Percentiles rank a stretch among this genome's conserved stretches.
Conservation (phyloP, 1,140 invertebrate genomes). For the Drosophila kanapiae region DNA sequence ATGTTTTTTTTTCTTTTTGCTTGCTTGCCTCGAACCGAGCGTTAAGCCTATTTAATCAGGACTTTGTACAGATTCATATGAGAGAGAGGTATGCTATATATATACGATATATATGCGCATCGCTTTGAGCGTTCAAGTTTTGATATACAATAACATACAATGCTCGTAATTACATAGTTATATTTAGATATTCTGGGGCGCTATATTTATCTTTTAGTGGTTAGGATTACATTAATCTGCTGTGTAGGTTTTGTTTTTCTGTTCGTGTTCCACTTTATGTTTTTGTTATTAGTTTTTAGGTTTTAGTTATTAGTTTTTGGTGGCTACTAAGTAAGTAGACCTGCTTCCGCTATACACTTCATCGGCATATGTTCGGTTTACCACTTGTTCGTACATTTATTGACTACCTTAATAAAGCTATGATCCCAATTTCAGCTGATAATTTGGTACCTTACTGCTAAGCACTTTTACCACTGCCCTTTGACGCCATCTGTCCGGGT, state of each 20-base stretch:
- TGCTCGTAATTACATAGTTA: conserved; percentile 34
- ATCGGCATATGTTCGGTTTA: conserved; percentile 22
- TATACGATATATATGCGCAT: conserved; percentile 54
- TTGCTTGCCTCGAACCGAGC: conserved; percentile 34
- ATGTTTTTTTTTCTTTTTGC: conserved; percentile 13
- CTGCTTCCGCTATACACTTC: conserved; percentile 38
- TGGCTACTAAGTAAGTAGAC: conserved; percentile 45
- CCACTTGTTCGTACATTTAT: conserved; percentile 66
- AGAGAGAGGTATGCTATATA: conserved; percentile 38
- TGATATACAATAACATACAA: conserved; percentile 54
- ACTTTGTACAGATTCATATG: conserved; percentile 42
- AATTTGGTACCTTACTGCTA: conserved; percentile 86
- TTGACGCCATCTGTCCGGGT: conserved; percentile 22
- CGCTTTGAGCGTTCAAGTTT: conserved; percentile 74
- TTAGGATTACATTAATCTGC: conserved; percentile 44
- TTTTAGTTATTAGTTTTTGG: conserved; percentile 15
- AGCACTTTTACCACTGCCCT: conserved; percentile 85
- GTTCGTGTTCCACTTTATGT: conserved; percentile 6
- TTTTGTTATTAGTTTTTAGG: conserved; percentile 21
- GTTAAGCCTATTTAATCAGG: conserved; percentile 32
- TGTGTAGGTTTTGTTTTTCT: conserved; percentile 33
- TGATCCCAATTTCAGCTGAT: conserved; percentile 86
- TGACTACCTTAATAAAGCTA: conserved; percentile 86
- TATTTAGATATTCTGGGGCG: conserved; percentile 36
- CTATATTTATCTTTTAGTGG: conserved; percentile 35